Evolutionary conservation across 2,888 invertebrate genomes (phyloP), one percentile per base, ranked within the genome.

Genomic region (Germaria angustata): DNA sequence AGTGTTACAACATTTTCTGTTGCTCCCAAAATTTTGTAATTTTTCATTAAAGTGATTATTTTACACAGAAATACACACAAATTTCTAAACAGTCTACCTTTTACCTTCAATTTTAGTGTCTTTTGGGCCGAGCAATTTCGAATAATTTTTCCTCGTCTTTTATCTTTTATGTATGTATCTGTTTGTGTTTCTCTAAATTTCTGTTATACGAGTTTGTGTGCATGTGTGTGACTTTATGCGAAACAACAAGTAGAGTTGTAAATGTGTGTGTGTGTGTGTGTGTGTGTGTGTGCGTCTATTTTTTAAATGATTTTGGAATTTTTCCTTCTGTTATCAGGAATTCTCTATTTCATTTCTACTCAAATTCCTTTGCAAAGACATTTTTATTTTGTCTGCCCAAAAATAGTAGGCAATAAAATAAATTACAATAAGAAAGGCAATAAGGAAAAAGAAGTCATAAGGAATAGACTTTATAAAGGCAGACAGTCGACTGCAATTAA

Each of bases 401-500:
- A 59, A 66, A 68, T 13, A 57, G 49, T 39, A 24, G 55, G 55
- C 57, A 15, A 66, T 39, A 57, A 76, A 75, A 75, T 55, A 55
- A 55, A 44, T 28, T 32, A 57, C 13, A 13, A 24, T 1, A 22
- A 41, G 24, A 22, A 39, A n/a, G 36, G 6, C 32, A 51, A 36
- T n/a, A 53, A 57, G 32, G 4, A 13, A 49, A 4, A 36, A 53
- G 46, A 49, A 66, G 15, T 9, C 13, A 28, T 5, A 49, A 20
- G 34, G 17, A 61, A 24, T 65, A 44, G 41, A 53, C 51, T 32
- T 53, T 34, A 28, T 13, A 65, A 46, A 39, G 39, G 36, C 49
- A 68, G 49, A 76, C 59, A 32, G 28, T 61, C 36, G 51, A 32
- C 51, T n/a, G 28, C 20, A 68, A 49, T 76, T 76, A 66, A 76